A percentile compares a stretch with the other conserved stretches of the same genome.
Evolutionary conservation across 2,113 vertebrate species (phyloP).

Genomic region (Pteropus alecto): DNA sequence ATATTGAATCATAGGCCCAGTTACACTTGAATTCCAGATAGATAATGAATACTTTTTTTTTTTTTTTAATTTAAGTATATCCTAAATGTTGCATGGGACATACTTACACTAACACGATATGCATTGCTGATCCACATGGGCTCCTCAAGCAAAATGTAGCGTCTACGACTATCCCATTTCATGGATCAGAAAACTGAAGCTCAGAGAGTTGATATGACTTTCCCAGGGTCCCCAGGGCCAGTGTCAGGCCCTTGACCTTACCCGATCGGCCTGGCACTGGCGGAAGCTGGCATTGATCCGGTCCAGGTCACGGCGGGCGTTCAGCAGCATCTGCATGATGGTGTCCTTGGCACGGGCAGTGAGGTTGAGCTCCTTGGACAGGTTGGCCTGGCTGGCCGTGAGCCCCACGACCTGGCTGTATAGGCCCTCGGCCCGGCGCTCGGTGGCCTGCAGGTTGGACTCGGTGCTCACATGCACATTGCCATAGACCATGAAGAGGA

Average conservation of each 20-base stretch:
- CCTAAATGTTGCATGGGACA: background rate
- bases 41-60: background rate
- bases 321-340: background rate
- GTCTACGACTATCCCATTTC: background rate
- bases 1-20: background rate
- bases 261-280: background rate
- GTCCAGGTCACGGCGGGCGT: conserved; percentile 65
- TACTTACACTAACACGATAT: background rate
- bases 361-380: conserved; percentile 80
- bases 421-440: conserved; percentile 80
- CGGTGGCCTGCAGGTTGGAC: conserved; percentile 83
- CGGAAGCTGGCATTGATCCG: conserved; percentile 78
- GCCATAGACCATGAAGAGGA: conserved; percentile 96
- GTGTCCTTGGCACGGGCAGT: conserved; percentile 60
- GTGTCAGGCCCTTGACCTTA: background rate
- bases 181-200: background rate
- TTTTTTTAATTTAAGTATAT: background rate
- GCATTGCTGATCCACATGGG: background rate
- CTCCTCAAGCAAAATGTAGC: background rate
- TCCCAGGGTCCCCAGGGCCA: background rate
- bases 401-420: conserved; percentile 76
- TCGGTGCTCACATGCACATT: conserved; percentile 88
- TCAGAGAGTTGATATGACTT: background rate
- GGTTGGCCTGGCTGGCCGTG: conserved; percentile 73
- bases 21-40: background rate